Percentiles rank a stretch among this genome's conserved stretches.
phyloP scores from a whole-genome alignment of 2,888 invertebrate genomes.

The Apomyelois bistriatella region DNA sequence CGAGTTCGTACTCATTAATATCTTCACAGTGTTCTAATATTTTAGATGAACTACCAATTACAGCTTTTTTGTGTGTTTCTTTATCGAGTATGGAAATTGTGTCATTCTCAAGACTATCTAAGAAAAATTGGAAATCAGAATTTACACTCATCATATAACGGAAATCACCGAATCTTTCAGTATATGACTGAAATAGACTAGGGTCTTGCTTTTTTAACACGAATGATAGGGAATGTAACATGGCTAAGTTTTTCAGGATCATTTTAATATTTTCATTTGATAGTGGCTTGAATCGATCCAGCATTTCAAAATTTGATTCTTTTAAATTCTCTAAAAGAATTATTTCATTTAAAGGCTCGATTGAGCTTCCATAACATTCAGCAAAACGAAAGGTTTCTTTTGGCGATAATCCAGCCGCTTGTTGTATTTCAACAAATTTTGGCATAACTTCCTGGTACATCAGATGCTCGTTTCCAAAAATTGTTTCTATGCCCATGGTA shows the following conservation, averaged over 20 bases:
- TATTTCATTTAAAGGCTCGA: not conserved
- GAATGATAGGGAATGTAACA: slow-evolving; percentile 23
- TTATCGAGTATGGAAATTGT: slow-evolving; percentile 25
- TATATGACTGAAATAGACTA: not conserved
- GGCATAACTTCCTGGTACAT: slow-evolving; percentile 3
- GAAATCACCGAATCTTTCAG: not conserved
- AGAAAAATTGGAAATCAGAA: not conserved
- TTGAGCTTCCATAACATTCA: not conserved
- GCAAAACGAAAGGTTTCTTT: not conserved
- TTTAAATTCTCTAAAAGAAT: slow-evolving; percentile 3
- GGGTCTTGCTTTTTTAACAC: slow-evolving; percentile 2
- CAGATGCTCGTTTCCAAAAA: not conserved
- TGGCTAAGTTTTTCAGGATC: slow-evolving; percentile 21
- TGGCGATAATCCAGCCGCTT: not conserved
- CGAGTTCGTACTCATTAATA: not conserved
- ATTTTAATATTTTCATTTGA: slow-evolving; percentile 9
- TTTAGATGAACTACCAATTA: slow-evolving; percentile 24
- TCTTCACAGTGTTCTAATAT: not conserved
- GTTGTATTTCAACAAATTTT: slow-evolving; percentile 2
- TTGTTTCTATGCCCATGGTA: not conserved
- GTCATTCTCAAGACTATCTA: slow-evolving; percentile 22
- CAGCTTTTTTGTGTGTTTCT: slow-evolving; percentile 26
- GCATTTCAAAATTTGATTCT: not conserved
- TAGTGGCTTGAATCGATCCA: slow-evolving; percentile 5
- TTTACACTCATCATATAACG: not conserved